These are phyloP conservation scores for Brevipalpus yothersi DNA, from an alignment of 1,140 invertebrate species.

Conservation along the genomic window DNA sequence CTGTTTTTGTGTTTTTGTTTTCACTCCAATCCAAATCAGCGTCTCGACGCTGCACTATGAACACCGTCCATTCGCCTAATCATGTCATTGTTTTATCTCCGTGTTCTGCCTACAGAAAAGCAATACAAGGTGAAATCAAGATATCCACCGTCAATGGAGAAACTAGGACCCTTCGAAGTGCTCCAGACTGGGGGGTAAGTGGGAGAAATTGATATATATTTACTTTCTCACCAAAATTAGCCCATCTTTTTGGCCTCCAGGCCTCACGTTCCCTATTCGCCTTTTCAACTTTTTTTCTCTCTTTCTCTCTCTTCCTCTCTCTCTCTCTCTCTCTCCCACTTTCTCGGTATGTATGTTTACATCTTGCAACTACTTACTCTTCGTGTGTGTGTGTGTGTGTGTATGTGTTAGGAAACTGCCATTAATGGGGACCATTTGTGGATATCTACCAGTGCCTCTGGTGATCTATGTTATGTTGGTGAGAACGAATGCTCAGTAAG, in stretches of 20 bases:
- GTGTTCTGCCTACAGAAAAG: constrained; percentile 20
- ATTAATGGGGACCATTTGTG: constrained; percentile 63
- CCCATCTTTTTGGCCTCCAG: too few species aligned
- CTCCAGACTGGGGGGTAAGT: constrained; percentile 14
- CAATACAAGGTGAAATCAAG: constrained; percentile 24
- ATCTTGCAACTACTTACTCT: neutral
- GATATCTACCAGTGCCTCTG: constrained; percentile 58
- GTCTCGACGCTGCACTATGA: too few species aligned
- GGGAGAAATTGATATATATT: too few species aligned
- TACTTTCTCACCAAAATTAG: too few species aligned
- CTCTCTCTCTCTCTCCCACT: neutral
- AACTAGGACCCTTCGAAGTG: constrained; percentile 7
- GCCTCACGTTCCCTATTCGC: too few species aligned
- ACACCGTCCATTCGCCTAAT: too few species aligned
- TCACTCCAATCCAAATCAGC: too few species aligned
- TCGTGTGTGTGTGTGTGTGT: constrained; percentile 1
- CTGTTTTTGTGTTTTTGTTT: too few species aligned
- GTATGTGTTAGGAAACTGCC: constrained; percentile 27
- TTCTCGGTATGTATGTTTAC: neutral
- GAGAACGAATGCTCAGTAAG: constrained; percentile 66
- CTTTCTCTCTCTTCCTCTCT: neutral
- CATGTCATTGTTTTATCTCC: too few species aligned
- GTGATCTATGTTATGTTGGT: constrained; percentile 72
- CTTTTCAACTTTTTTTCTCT: neutral
- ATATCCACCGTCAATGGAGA: constrained; percentile 20